Percentiles rank a stretch among this genome's conserved stretches.
Evolutionary conservation across 2,888 invertebrate genomes (phyloP).

Genomic region (Eupithecia tripunctaria): DNA sequence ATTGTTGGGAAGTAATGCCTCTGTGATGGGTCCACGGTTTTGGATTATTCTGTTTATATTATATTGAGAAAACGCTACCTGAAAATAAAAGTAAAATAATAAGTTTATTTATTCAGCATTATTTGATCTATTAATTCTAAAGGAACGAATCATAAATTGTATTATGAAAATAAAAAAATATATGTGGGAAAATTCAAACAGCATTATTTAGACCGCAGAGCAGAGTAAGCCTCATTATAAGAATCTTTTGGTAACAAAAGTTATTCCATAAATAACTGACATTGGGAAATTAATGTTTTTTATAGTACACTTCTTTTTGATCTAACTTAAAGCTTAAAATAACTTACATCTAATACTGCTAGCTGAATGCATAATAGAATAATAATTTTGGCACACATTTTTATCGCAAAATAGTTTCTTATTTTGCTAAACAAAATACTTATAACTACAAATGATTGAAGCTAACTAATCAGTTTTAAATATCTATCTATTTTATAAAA

Average conservation of each 20-base stretch:
- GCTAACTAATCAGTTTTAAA: not conserved
- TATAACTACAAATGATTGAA: not conserved
- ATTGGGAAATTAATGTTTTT: no score
- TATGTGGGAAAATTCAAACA: no score
- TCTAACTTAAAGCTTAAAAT: no score
- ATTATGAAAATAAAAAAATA: no score
- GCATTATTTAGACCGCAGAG: no score
- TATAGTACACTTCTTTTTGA: not conserved
- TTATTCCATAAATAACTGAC: not conserved
- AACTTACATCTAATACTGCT: slow-evolving; percentile 27
- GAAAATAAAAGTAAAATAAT: slow-evolving; percentile 42
- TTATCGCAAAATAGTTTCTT: not conserved
- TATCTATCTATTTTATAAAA: not conserved
- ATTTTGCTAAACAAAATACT: not conserved
- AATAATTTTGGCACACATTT: slow-evolving; percentile 13
- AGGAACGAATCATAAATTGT: no score
- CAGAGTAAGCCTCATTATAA: no score
- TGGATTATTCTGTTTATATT: slow-evolving; percentile 57
- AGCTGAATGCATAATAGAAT: slow-evolving; percentile 8
- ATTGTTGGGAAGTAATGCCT: slow-evolving; percentile 50
- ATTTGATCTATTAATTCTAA: not conserved
- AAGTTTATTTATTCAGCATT: not conserved
- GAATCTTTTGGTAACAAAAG: not conserved
- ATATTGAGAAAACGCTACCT: slow-evolving; percentile 59
- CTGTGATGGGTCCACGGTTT: slow-evolving; percentile 49